Evolutionary conservation across 2,113 vertebrate species (phyloP).

Genomic region (Xerus inauris): DNA sequence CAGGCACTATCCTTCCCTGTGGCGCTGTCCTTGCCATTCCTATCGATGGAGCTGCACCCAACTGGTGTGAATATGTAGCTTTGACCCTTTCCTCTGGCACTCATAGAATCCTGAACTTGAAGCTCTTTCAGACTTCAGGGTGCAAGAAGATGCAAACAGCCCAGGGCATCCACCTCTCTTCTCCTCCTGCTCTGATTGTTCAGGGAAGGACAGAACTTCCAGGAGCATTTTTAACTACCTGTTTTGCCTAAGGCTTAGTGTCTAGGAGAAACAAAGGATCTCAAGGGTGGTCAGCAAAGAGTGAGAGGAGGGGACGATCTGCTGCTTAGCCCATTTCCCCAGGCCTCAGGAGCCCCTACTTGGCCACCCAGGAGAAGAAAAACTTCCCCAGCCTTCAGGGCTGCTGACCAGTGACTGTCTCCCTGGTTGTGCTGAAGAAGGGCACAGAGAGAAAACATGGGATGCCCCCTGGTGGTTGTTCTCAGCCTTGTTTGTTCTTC

Average conservation of each 20-base stretch:
- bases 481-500: neutral
- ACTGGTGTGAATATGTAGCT: neutral
- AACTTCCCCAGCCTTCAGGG: too few species aligned
- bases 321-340: accelerated
- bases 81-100: neutral
- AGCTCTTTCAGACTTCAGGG: neutral
- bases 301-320: too few species aligned
- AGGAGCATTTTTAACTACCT: neutral
- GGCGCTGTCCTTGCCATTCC: too few species aligned
- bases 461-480: neutral
- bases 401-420: neutral
- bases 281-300: accelerated
- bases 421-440: neutral
- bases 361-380: neutral
- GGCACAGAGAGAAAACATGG: neutral
- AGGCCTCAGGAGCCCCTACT: neutral
- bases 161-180: accelerated
- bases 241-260: neutral
- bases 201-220: neutral
- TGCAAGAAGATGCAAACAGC: too few species aligned
- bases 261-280: neutral
- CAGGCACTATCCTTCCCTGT: accelerated
- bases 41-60: neutral
- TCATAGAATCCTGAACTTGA: accelerated
- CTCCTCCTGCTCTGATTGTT: neutral